phyloP scores from a whole-genome alignment of 1,140 invertebrate genomes.

The Cydia pomonella region DNA sequence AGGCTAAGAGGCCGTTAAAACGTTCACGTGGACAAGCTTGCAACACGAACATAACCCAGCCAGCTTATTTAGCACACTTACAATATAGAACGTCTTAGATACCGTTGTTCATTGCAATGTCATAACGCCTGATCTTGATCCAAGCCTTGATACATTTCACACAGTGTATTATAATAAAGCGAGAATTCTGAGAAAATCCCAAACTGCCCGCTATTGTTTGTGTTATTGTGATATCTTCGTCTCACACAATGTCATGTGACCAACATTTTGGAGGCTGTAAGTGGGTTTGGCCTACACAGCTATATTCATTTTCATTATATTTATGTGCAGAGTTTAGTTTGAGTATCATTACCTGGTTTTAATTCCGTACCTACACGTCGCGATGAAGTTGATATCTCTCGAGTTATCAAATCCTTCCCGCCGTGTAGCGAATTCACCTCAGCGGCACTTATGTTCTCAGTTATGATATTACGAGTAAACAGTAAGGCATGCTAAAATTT shows the following conservation, averaged over 20 bases:
- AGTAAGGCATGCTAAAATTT: too few relatives aligned
- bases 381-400: too few relatives aligned
- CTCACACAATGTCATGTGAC: slow-evolving; percentile 24
- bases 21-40: neutral
- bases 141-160: slow-evolving; percentile 23
- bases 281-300: neutral
- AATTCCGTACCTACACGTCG: too few relatives aligned
- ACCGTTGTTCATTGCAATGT: slow-evolving; percentile 18
- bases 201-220: slow-evolving; percentile 24
- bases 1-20: too few relatives aligned
- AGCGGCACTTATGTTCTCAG: too few relatives aligned
- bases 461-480: too few relatives aligned
- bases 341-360: too few relatives aligned
- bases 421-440: too few relatives aligned
- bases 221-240: slow-evolving; percentile 23
- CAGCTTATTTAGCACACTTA: neutral
- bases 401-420: too few relatives aligned
- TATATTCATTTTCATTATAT: neutral
- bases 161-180: slow-evolving; percentile 21
- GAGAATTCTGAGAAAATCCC: slow-evolving; percentile 26
- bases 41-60: neutral
- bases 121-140: slow-evolving; percentile 20
- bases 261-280: slow-evolving; percentile 16
- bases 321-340: too few relatives aligned
- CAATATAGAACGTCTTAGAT: neutral